These are phyloP conservation scores for Dunckerocampus dactyliophorus DNA, from an alignment of 2,113 vertebrate genomes.

Conservation along the genomic window DNA sequence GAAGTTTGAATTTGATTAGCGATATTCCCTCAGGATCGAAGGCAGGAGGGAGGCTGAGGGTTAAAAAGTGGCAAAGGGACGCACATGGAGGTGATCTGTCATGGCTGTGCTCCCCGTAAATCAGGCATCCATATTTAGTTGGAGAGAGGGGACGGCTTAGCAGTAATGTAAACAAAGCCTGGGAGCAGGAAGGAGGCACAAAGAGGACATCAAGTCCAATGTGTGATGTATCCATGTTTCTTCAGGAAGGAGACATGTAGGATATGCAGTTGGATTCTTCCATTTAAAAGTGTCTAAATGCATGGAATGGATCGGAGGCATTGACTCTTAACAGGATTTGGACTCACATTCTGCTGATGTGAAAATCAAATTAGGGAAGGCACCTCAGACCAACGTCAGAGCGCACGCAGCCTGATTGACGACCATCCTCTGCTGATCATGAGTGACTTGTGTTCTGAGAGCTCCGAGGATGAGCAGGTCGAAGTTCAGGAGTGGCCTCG, in stretches of 20 bases:
- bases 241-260: conserved; percentile 10
- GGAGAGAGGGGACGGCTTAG: conserved; percentile 68
- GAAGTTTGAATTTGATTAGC: conserved; percentile 57
- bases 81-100: conserved; percentile 52
- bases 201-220: conserved; percentile 45
- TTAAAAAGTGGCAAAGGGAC: conserved; percentile 25
- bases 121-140: conserved; percentile 76
- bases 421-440: conserved; percentile 33
- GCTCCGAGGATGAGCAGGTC: conserved; percentile 57
- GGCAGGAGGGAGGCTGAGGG: conserved; percentile 21
- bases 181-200: conserved; percentile 54
- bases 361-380: neutral
- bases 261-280: conserved; percentile 7
- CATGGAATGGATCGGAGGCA: conserved; percentile 8
- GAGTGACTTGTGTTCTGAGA: conserved; percentile 47
- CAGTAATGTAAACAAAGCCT: conserved; percentile 74
- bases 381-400: neutral
- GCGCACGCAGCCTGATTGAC: neutral
- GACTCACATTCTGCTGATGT: neutral
- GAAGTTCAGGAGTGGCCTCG: conserved; percentile 24
- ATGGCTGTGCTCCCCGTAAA: conserved; percentile 60
- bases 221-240: conserved; percentile 30
- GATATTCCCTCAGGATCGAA: conserved; percentile 29
- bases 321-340: conserved; percentile 10
- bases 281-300: neutral